Evolutionary conservation across 2,797 vertebrate genomes (phyloP), one percentile per base, ranked within the genome.

Genomic region (Cuculus canorus): DNA sequence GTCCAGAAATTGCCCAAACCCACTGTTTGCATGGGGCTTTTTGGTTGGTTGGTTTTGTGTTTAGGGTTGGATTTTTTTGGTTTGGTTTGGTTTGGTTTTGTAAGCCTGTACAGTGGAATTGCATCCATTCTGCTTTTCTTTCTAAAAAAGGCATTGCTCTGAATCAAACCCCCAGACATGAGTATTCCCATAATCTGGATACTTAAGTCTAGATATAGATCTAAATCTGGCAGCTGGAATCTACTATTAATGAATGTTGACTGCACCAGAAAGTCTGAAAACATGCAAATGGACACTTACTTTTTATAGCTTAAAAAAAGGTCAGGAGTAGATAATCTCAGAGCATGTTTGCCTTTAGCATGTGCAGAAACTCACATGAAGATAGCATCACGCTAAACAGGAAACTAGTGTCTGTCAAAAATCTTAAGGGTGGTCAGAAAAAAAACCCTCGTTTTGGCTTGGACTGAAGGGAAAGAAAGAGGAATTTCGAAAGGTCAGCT

Each of bases 371-470:
- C 50, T 95, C 80, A 19, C 16, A 86, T 3, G 53, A 83, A 80
- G 90, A 94, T 89, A 96, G 37, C 60, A 94, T 92, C 88, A 94
- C 53, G 77, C 63, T 85, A 82, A 68, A 90, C 75, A 96, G 92
- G 92, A 97, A 97, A 96, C 53, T 75, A 59, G 17, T 1, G 16
- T 88, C 86, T 95, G 73, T 96, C 45, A 94, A 86, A 94, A 92
- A 93, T 94, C 72, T 90, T 93, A 88, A 86, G 92, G 81, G 91
- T 97, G 82, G 92, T 96, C 70, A 96, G 95, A 70, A 96, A 61
- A 91, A 76, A 90, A 17, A 2, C 0, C 32, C 23, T 77, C 37
- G 86, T 85, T 96, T 95, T 96, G 89, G 92, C 92, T 70, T 82
- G 23, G 39, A 84, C 47, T 60, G 61, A 73, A 91, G 78, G 71